These are phyloP conservation scores for Rhagophthalmus giganteus DNA, from an alignment of 2,888 invertebrate genomes.

Conservation along the genomic window DNA sequence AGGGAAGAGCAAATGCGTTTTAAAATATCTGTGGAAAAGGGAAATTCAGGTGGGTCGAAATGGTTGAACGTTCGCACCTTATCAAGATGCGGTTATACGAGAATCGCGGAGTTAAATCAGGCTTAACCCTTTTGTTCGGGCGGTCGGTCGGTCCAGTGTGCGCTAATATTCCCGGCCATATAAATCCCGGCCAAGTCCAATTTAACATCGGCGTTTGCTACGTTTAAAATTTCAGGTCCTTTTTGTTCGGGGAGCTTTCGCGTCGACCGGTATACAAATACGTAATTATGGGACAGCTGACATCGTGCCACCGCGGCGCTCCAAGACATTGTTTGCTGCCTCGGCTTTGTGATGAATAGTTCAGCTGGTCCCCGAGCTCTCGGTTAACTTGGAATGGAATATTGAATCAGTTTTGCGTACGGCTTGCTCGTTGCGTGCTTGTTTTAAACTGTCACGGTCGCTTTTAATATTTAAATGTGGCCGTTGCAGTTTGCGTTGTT, in stretches of 20 bases:
- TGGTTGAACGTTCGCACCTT: slow-evolving; percentile 24
- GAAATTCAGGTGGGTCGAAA: slow-evolving; percentile 13
- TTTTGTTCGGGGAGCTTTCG: slow-evolving; percentile 16
- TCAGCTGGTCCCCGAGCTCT: slow-evolving; percentile 30
- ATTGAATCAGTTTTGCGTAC: slow-evolving; percentile 36
- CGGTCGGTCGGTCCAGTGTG: slow-evolving; percentile 15
- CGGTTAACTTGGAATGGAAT: slow-evolving; percentile 33
- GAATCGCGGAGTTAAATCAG: slow-evolving; percentile 14
- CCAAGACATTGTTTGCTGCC: slow-evolving; percentile 34
- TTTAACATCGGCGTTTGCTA: slow-evolving; percentile 17
- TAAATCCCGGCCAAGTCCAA: slow-evolving; percentile 15
- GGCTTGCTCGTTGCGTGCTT: slow-evolving; percentile 21
- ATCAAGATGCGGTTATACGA: slow-evolving; percentile 33
- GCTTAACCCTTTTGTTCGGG: slow-evolving; percentile 20
- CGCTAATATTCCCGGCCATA: slow-evolving; percentile 15
- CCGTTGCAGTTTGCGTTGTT: slow-evolving; percentile 9
- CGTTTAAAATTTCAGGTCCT: slow-evolving; percentile 26
- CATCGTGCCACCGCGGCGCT: slow-evolving; percentile 34
- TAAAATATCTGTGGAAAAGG: slow-evolving; percentile 24
- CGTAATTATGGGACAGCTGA: slow-evolving; percentile 39
- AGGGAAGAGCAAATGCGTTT: slow-evolving; percentile 13
- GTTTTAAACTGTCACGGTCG: slow-evolving; percentile 22
- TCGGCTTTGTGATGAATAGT: slow-evolving; percentile 36
- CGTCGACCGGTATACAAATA: slow-evolving; percentile 32
- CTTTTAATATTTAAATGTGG: slow-evolving; percentile 27